Evolutionary conservation across 2,797 vertebrate genomes (phyloP), one percentile per base, ranked within the genome.

Genomic region (Peromyscus eremicus): DNA sequence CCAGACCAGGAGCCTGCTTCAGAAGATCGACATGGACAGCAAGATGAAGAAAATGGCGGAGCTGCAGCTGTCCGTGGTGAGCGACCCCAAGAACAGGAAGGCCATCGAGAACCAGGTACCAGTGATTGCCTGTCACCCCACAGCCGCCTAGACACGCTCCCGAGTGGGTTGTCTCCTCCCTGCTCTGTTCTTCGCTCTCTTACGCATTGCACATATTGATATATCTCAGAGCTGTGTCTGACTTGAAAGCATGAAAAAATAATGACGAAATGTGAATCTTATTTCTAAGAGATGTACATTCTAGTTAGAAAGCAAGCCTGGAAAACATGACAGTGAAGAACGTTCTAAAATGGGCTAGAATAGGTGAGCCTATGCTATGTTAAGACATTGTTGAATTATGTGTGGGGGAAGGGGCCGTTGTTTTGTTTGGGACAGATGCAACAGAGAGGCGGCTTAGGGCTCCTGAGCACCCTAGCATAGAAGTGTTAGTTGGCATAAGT

Each of bases 1-100:
- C 98, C 99, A 99, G 98, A 99, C 99, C 19, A 99, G 99, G 23
- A 99, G 98, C 94, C 98, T 99, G 8, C 99, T 99, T 73, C 99
- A 99, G 98, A 99, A 99, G 98, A 99, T 99, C 27, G 99, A 99
- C 98, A 99, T 99, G 99, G 99, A 99, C 82, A 99, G 99, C 97
- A 99, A 99, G 98, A 99, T 99, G 99, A 99, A 99, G 98, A 99
- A 99, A 98, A 99, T 99, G 99, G 99, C 99, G 0, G 99, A 99
- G 97, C 96, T 99, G 88, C 99, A 99, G 98, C 98, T 99, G 80
- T 99, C 99, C 0, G 98, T 99, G 75, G 99, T 99, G 97, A 98
- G 98, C 0, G 99, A 99, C 97, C 99, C 99, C 8, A 99, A 99
- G 98, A 99, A 99, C 98, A 99, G 99, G 98, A 99, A 99, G 94